Percentiles rank a stretch among this genome's conserved stretches.
Evolutionary conservation across 2,113 vertebrate genomes (phyloP).

Genomic region (Silurus glanis): DNA sequence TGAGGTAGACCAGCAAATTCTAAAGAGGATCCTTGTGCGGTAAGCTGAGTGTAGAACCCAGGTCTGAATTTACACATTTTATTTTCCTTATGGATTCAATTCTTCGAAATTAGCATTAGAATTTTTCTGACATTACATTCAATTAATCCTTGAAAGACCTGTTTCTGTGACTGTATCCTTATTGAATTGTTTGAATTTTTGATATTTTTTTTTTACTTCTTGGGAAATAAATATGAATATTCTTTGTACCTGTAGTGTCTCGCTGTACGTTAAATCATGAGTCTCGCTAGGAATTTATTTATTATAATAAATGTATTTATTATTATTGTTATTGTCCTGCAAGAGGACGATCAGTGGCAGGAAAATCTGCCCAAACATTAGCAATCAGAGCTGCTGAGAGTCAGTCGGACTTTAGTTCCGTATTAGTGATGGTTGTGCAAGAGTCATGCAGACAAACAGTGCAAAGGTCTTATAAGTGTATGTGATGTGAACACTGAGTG

Average conservation of each 20-base stretch:
- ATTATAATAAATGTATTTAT: neutral
- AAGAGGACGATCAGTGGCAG: neutral
- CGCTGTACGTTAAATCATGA: constrained; percentile 55
- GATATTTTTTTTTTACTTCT: neutral
- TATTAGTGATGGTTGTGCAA: constrained; percentile 59
- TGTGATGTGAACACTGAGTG: constrained; percentile 62
- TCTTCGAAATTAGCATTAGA: too few relatives aligned
- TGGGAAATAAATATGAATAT: neutral
- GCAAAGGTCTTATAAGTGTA: constrained; percentile 63
- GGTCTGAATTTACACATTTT: too few relatives aligned
- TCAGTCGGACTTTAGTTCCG: constrained; percentile 33
- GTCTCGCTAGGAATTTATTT: constrained; percentile 6
- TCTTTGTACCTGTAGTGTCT: constrained; percentile 50
- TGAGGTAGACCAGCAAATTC: constrained; percentile 90
- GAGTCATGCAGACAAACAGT: constrained; percentile 56
- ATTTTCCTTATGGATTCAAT: neutral
- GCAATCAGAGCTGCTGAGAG: constrained; percentile 41
- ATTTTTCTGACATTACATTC: neutral
- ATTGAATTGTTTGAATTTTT: too few relatives aligned
- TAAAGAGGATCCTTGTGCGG: constrained; percentile 90
- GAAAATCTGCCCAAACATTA: neutral
- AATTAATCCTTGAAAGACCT: neutral
- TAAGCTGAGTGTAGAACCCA: constrained; percentile 57
- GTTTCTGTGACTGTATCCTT: neutral
- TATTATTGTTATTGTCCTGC: neutral